Evolutionary conservation across 2,797 vertebrate species (phyloP).

Genomic region (Triplophysa yarkandensis): DNA sequence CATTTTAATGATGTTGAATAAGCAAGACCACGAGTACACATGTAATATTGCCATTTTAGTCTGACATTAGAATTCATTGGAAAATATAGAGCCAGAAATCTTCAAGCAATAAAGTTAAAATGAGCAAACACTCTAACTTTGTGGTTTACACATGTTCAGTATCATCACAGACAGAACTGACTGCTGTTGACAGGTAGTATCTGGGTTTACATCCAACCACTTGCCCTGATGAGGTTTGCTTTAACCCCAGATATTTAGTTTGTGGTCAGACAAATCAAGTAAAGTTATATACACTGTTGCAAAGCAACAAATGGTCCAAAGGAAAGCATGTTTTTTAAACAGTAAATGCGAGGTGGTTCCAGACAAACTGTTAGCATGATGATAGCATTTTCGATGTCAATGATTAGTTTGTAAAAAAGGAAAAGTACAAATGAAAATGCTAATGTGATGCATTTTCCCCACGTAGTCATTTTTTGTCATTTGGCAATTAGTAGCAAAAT

Average conservation of each 20-base stretch:
- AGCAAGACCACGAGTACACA: constrained; percentile 5
- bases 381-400: background rate
- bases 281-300: constrained; percentile 22
- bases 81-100: background rate
- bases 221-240: constrained; percentile 3
- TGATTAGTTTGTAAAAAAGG: constrained; percentile 17
- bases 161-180: constrained; percentile 4
- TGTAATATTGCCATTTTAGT: constrained; percentile 5
- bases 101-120: background rate
- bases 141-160: constrained; percentile 7
- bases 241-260: constrained; percentile 20
- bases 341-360: constrained; percentile 5
- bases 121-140: background rate
- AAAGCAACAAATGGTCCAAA: constrained; percentile 8
- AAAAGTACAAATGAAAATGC: background rate
- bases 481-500: no score
- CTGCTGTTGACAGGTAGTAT: constrained; percentile 28
- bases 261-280: constrained; percentile 39
- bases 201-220: constrained; percentile 2
- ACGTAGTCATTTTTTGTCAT: background rate
- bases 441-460: no score
- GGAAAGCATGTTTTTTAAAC: background rate
- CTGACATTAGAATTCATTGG: background rate
- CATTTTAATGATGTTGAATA: constrained; percentile 40
- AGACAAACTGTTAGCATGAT: constrained; percentile 11